phyloP scores from a whole-genome alignment of 2,888 invertebrate species.

The Aspidiotus rigidus region DNA sequence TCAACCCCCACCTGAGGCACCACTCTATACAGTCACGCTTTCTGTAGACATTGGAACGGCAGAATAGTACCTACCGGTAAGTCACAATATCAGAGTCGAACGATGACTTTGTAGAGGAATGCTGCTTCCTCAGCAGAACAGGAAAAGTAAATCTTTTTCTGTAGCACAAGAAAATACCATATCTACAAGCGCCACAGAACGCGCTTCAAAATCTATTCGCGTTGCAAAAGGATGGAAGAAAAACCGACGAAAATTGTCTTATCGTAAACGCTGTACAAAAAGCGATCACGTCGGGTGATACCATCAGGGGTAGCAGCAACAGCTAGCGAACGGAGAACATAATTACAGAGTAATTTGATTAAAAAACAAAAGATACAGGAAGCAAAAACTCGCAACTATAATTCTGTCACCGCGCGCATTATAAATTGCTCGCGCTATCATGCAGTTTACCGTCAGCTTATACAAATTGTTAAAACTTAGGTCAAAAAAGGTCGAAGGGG shows the following conservation, averaged over 20 bases:
- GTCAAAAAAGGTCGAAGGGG: slow-evolving; percentile 28
- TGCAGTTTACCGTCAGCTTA: background rate
- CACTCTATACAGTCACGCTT: too few relatives aligned
- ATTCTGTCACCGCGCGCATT: slow-evolving; percentile 29
- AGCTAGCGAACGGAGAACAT: background rate
- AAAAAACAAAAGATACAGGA: slow-evolving; percentile 29
- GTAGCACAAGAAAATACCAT: too few relatives aligned
- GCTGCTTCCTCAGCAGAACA: too few relatives aligned
- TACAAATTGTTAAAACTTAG: slow-evolving; percentile 20
- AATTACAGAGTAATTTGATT: slow-evolving; percentile 30
- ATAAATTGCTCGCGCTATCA: slow-evolving; percentile 15
- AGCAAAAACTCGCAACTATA: slow-evolving; percentile 25
- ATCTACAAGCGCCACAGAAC: too few relatives aligned
- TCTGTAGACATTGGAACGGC: too few relatives aligned
- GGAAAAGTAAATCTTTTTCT: too few relatives aligned
- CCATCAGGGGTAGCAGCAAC: background rate
- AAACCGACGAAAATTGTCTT: background rate
- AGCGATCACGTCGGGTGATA: background rate
- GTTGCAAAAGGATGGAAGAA: background rate
- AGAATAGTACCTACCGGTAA: too few relatives aligned
- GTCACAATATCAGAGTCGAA: too few relatives aligned
- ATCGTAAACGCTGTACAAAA: background rate
- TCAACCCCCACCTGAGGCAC: too few relatives aligned
- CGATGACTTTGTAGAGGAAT: too few relatives aligned
- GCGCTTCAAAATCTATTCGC: background rate